Evolutionary conservation across 2,888 invertebrate species (phyloP), one percentile per base, ranked within the genome.

Genomic region (Agonopterix heracliana): DNA sequence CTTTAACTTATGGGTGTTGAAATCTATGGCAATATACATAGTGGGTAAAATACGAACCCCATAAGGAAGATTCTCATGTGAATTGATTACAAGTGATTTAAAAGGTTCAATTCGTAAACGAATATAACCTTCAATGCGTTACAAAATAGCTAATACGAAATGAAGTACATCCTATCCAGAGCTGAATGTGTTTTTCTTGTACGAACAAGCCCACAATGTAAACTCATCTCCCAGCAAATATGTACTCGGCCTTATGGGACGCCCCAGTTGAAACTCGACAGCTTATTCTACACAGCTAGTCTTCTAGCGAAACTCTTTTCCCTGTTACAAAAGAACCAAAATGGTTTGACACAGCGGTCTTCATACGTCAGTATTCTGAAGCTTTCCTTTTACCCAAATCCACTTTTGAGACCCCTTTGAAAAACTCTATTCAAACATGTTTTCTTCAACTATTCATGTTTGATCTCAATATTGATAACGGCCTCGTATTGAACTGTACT

Each of bases 201-300:
- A 62, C 64, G 26, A 26, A 53, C 53, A 47, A 54, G 61, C 60
- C 56, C 55, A 60, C 70, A 74, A 56, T 71, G 78, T 75, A 73
- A 79, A 77, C 79, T 78, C 79, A 79, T 79, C 74, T 78, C 66
- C 57, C 60, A 55, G 74, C 74, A 78, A 81, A 81, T 73, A 79
- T 74, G 75, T 77, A 64, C 71, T 60, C 64, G 53, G 54, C 56
- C 59, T 59, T 68, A 64, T 75, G 75, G 74, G 68, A 71, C 65
- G 74, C 64, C 74, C 73, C 66, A 71, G 71, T 71, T 71, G 63
- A 26, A 26, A 26, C 5, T 26, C 26, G 26, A 26, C 26, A 26
- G 26, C 26, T 26, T 7, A 7, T 26, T 26, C 26, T 26, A 26
- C 26, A 26, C 26, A 26, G 26, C 26, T 26, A 26, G 26, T 26